Evolutionary conservation across 2,113 vertebrate species (phyloP), one percentile per base, ranked within the genome.

Genomic region (Leptobrachium leishanense): DNA sequence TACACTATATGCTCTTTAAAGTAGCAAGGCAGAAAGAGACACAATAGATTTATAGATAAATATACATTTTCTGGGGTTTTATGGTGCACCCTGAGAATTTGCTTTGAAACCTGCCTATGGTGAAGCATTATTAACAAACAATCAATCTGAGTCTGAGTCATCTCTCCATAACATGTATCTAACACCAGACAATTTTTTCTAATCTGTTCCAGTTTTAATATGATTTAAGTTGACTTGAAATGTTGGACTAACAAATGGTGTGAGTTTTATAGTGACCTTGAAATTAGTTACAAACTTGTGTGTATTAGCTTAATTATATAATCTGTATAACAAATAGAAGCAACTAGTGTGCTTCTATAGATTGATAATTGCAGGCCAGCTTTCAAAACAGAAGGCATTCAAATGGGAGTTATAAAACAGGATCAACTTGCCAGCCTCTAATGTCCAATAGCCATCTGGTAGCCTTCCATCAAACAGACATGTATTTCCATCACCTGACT

Each of bases 401-500:
- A 81, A 74, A 81, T 81, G 78, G 78, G 78, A 81, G 78, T 81
- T 81, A 74, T 81, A 74, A 81, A 81, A 54, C 78, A 74, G 72
- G 78, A 81, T 74, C 78, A 65, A 81, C 78, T 74, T 81, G 78
- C 78, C 64, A 81, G 78, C 78, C 78, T 74, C 72, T 69, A 70
- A 70, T 81, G 78, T 81, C 78, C 78, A 81, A 81, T 74, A 74
- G 72, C 78, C 78, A 81, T 81, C 78, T 81, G 78, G 78, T 81
- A 81, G 54, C 78, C 78, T 81, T 81, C 78, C 78, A 81, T 81
- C 78, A 81, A 74, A 81, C 53, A 81, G 78, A 81, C 78, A 74
- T 68, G 65, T 68, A 74, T 74, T 74, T 74, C 70, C 73, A 74
- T 81, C 72, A 74, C 74, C 53, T 62, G 72, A 65, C 68, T 74